Evolutionary conservation across 1,140 invertebrate species (phyloP).

Genomic region (Bathynomus jamesi): DNA sequence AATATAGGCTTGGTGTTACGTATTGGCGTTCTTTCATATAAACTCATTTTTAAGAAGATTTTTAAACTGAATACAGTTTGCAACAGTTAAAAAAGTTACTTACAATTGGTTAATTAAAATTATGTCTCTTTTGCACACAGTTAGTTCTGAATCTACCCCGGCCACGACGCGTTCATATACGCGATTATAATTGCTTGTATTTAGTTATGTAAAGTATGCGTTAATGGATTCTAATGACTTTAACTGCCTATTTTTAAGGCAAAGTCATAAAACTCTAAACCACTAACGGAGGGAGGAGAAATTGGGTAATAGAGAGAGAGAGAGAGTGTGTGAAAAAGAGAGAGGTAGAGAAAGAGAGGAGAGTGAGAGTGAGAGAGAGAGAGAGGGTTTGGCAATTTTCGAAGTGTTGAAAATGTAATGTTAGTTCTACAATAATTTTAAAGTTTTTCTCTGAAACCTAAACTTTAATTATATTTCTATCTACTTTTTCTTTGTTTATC

Average conservation of each 20-base stretch:
- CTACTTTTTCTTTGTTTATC: too few relatives aligned
- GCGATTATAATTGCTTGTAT: neutral
- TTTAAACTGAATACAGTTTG: too few relatives aligned
- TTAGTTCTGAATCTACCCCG: neutral
- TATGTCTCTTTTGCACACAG: neutral
- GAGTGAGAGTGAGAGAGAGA: neutral
- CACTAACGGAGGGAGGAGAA: neutral
- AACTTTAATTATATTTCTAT: too few relatives aligned
- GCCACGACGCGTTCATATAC: neutral
- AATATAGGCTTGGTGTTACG: too few relatives aligned
- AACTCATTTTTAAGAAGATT: too few relatives aligned
- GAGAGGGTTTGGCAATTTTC: neutral
- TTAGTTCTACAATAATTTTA: neutral
- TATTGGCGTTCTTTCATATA: too few relatives aligned
- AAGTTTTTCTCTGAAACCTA: too few relatives aligned
- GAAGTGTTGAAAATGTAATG: neutral
- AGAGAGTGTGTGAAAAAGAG: neutral
- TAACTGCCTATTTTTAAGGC: neutral
- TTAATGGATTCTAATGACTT: neutral
- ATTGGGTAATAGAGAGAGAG: neutral
- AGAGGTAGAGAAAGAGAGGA: neutral
- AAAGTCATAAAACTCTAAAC: neutral
- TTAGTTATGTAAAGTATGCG: slow-evolving; percentile 1
- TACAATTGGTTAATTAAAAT: too few relatives aligned
- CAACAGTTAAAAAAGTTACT: too few relatives aligned